A percentile compares a stretch with the other conserved stretches of the same genome.
These are phyloP conservation scores for Drosophila vallismaia DNA, from an alignment of 2,888 invertebrate genomes.

Conservation along the genomic window DNA sequence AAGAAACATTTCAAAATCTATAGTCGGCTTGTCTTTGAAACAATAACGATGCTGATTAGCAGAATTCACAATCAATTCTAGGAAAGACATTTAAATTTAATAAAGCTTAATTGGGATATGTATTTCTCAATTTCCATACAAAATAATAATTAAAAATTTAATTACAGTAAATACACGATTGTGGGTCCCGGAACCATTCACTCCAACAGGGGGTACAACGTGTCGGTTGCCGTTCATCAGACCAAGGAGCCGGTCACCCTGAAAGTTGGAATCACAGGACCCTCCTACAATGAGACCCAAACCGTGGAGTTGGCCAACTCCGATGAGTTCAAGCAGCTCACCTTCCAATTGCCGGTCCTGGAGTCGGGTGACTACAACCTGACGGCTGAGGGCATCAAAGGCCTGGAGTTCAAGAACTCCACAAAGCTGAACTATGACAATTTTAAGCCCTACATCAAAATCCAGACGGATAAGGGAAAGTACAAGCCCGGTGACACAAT, in stretches of 20 bases:
- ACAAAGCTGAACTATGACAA: conserved; percentile 88
- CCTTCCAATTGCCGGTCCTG: conserved; percentile 70
- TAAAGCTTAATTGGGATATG: not conserved
- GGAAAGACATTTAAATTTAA: not conserved
- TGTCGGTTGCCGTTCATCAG: conserved; percentile 87
- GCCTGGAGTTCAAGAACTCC: conserved; percentile 89
- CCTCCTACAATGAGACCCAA: conserved; percentile 71
- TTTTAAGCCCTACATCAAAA: conserved; percentile 86
- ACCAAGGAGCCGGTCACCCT: conserved; percentile 66
- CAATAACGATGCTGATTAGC: conserved; percentile 1
- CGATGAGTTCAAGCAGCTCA: conserved; percentile 67
- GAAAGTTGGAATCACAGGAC: conserved; percentile 78
- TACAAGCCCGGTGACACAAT: conserved; percentile 94
- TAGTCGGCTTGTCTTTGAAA: not conserved
- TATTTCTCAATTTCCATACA: too few species aligned
- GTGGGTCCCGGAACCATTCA: conserved; percentile 91
- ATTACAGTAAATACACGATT: conserved; percentile 87
- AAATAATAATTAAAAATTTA: not conserved
- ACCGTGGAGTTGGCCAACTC: conserved; percentile 59
- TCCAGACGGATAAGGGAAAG: conserved; percentile 96
- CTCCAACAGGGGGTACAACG: conserved; percentile 92
- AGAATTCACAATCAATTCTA: not conserved
- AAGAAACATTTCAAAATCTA: not conserved
- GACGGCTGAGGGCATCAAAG: conserved; percentile 89
- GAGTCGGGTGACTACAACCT: conserved; percentile 89